Evolutionary conservation across 2,797 vertebrate genomes (phyloP).

Genomic region (Lophotriccus pileatus): DNA sequence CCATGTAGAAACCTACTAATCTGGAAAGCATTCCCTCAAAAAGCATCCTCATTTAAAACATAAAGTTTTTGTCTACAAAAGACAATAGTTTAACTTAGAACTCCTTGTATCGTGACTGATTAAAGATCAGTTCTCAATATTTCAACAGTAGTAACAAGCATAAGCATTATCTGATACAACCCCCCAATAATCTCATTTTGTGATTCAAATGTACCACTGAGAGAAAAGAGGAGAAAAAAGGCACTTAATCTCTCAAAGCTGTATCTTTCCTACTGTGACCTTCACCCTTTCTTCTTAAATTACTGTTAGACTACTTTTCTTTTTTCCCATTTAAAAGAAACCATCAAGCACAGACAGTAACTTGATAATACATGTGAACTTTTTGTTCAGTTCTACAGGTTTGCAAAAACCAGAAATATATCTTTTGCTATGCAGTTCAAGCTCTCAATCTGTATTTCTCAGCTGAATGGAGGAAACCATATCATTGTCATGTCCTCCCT

Average conservation of each 20-base stretch:
- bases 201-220: not conserved
- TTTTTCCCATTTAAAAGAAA: not conserved
- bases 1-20: not conserved
- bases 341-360: not conserved
- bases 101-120: not conserved
- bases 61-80: not conserved
- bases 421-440: not conserved
- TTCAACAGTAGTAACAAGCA: not conserved
- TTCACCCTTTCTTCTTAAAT: not conserved
- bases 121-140: not conserved
- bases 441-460: not conserved
- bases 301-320: not conserved
- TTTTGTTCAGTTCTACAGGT: not conserved
- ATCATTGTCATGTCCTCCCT: not conserved
- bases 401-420: not conserved
- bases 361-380: not conserved
- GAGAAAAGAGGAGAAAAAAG: not conserved
- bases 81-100: not conserved
- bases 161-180: not conserved
- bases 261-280: not conserved
- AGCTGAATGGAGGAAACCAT: not conserved
- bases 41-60: not conserved
- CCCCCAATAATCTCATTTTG: not conserved
- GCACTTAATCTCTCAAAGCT: not conserved
- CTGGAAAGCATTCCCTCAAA: not conserved